Evolutionary conservation across 2,797 vertebrate species (phyloP), one percentile per base, ranked within the genome.

Genomic region (Numenius phaeopus): DNA sequence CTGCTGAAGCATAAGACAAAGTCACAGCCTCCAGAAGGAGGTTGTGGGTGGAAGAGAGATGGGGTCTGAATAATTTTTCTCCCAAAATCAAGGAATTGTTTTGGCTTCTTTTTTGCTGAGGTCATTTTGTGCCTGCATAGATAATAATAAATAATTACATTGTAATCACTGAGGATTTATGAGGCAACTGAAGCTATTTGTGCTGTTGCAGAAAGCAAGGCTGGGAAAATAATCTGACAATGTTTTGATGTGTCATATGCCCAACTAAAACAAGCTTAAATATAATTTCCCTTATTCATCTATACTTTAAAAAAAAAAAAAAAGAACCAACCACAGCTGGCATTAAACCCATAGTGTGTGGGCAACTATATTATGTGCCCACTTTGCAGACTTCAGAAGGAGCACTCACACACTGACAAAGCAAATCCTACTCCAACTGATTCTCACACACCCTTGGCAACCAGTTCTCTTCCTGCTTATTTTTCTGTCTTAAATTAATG

Each of bases 201-300:
- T 50, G 50, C 21, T 95, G 34, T 80, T 83, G 16, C 34, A 89
- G 59, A 94, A 95, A 93, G 52, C 49, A 77, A 92, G 67, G 44
- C 80, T 94, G 58, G 64, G 94, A 97, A 96, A 97, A 95, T 64
- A 84, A 90, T 78, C 32, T 23, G 47, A 52, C 9, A 5, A 59
- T 21, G 78, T 90, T 91, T 50, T 72, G 3, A 73, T 86, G 84
- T 67, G 42, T 88, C 94, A 75, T 20, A 79, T 59, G 84, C 75
- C 88, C 86, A 96, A 79, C 54, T 69, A 94, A 96, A 97, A 90
- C 79, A 91, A 95, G 20, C 27, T 95, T 78, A 96, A 83, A 83
- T 69, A 87, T 20, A 20, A 76, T 84, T 94, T 95, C 50, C 58
- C 62, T 88, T 93, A 86, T 73, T 96, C 80, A 94, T 92, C 89